Percentiles rank a stretch among this genome's conserved stretches.
These are phyloP conservation scores for Eucidaris tribuloides DNA, from an alignment of 35 echinoderm and acorn worm genomes.

Conservation along the genomic window DNA sequence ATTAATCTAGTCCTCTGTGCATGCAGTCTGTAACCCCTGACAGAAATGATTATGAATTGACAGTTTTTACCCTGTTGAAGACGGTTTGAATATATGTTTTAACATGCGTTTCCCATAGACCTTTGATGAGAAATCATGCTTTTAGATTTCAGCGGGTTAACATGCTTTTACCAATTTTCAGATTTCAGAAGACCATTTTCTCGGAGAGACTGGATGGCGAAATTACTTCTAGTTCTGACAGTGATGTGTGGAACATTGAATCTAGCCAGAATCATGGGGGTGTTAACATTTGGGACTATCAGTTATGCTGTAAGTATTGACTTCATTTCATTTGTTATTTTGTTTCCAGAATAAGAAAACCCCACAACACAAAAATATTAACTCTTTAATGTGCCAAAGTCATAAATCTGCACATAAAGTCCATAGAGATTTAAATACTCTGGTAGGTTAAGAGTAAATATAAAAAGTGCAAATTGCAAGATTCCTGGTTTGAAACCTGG, in stretches of 20 bases:
- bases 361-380: neutral
- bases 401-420: neutral
- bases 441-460: neutral
- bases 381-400: neutral
- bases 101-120: too few relatives aligned
- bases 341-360: neutral
- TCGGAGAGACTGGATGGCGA: neutral
- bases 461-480: too few relatives aligned
- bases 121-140: too few relatives aligned
- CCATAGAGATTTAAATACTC: neutral
- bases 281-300: constrained; percentile 24
- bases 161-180: too few relatives aligned
- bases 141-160: too few relatives aligned
- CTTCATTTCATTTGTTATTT: neutral
- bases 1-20: too few relatives aligned
- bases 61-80: too few relatives aligned
- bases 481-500: too few relatives aligned
- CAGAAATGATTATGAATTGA: too few relatives aligned
- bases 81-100: too few relatives aligned
- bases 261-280: neutral
- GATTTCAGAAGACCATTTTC: neutral
- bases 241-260: constrained; percentile 4
- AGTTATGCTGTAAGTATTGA: neutral
- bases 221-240: neutral
- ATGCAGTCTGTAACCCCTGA: too few relatives aligned